These are phyloP conservation scores for Drosophila grimshawi DNA, from an alignment of 1,140 invertebrate species.

Conservation along the genomic window DNA sequence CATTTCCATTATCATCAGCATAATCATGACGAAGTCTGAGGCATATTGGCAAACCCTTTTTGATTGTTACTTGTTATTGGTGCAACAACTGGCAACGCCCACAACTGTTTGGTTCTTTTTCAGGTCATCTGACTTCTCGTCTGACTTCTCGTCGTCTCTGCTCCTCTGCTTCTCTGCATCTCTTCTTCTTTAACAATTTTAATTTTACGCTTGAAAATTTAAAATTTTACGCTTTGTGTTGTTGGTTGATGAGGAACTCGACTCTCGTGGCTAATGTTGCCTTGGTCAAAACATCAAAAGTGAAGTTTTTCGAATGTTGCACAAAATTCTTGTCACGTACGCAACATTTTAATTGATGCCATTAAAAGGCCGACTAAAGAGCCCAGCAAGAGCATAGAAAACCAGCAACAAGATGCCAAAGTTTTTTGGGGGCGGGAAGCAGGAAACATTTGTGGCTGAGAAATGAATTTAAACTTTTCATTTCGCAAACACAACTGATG, in stretches of 20 bases:
- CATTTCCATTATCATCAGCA: constrained; percentile 5
- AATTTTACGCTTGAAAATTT: constrained; percentile 78
- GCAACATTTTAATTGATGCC: constrained; percentile 81
- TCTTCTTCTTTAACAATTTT: constrained; percentile 45
- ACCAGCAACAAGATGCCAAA: constrained; percentile 4
- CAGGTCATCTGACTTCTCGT: constrained; percentile 41
- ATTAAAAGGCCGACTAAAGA: constrained; percentile 57
- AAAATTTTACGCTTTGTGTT: constrained; percentile 66
- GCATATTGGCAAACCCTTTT: constrained; percentile 45
- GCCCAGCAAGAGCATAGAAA: constrained; percentile 20
- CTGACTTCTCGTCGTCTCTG: background rate
- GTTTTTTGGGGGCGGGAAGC: background rate
- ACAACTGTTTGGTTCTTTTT: constrained; percentile 38
- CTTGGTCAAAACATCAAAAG: constrained; percentile 63
- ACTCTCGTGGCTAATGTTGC: constrained; percentile 45
- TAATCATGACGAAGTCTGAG: background rate
- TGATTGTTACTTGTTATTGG: constrained; percentile 28
- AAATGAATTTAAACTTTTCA: constrained; percentile 47
- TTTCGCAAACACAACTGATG: constrained; percentile 3
- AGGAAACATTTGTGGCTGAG: constrained; percentile 37
- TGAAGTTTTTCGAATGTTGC: constrained; percentile 44
- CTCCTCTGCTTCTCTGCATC: constrained; percentile 38
- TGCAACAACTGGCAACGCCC: constrained; percentile 67
- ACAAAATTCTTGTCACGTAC: constrained; percentile 79
- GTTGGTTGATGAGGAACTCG: constrained; percentile 23